Evolutionary conservation across 2,888 invertebrate species (phyloP).

Genomic region (Pollenia angustigena): DNA sequence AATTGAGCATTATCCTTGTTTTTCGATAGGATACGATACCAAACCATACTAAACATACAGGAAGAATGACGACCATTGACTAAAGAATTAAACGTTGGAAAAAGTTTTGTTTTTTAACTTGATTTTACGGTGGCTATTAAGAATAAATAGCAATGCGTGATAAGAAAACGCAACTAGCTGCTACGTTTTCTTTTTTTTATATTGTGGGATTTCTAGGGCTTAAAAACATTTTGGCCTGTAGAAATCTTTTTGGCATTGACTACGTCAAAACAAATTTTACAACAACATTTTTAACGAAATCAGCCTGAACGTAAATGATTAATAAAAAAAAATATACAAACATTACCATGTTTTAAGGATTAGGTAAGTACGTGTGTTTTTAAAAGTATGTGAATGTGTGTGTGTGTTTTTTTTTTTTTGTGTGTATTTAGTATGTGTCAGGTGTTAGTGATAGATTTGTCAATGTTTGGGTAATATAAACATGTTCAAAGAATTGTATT

Average conservation of each 20-base stretch:
- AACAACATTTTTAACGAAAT: slow-evolving; percentile 43
- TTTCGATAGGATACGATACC: slow-evolving; percentile 25
- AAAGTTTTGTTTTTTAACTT: slow-evolving; percentile 73
- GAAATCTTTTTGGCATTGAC: background rate
- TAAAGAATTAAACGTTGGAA: slow-evolving; percentile 7
- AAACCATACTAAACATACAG: background rate
- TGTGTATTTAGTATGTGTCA: slow-evolving; percentile 55
- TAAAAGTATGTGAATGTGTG: background rate
- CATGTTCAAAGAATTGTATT: slow-evolving; percentile 57
- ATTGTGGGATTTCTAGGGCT: background rate
- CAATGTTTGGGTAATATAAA: slow-evolving; percentile 69
- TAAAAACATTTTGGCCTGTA: background rate
- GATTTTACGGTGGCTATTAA: slow-evolving; percentile 76
- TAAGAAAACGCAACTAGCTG: slow-evolving; percentile 79
- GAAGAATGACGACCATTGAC: background rate
- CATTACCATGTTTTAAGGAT: slow-evolving; percentile 4
- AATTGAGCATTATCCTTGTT: slow-evolving; percentile 67
- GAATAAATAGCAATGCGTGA: slow-evolving; percentile 81
- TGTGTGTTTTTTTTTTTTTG: background rate
- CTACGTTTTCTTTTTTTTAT: background rate
- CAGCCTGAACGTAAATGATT: slow-evolving; percentile 31
- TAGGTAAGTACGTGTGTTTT: slow-evolving; percentile 19
- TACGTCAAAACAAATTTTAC: slow-evolving; percentile 23
- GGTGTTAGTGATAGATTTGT: slow-evolving; percentile 73
- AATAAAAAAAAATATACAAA: slow-evolving; percentile 35